These are phyloP conservation scores for Bombylius major DNA, from an alignment of 2,888 invertebrate species.

Conservation along the genomic window DNA sequence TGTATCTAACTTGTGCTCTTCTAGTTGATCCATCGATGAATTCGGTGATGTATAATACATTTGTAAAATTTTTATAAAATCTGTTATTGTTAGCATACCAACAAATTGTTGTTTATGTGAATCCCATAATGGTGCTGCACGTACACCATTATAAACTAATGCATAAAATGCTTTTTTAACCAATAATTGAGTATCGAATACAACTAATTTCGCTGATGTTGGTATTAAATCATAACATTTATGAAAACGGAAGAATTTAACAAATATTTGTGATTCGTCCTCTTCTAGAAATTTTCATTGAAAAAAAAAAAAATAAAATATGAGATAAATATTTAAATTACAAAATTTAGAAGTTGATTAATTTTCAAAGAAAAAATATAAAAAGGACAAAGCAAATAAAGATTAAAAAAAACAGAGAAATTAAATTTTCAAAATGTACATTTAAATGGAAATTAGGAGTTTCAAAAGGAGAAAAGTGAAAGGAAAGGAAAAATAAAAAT, in stretches of 20 bases:
- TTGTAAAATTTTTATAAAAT: conserved; percentile 96
- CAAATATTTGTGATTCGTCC: conserved; percentile 94
- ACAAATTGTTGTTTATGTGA: conserved; percentile 82
- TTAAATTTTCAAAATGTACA: too few species aligned
- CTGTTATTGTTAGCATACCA: conserved; percentile 98
- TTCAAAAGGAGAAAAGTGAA: too few species aligned
- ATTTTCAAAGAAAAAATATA: neutral
- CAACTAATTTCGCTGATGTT: conserved; percentile 96
- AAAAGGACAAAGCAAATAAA: neutral
- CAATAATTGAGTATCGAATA: conserved; percentile 95
- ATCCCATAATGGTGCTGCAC: conserved; percentile 98
- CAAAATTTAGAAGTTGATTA: too few species aligned
- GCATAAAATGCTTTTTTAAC: conserved; percentile 99
- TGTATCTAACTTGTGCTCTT: conserved; percentile 91
- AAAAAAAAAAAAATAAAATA: conserved; percentile 33
- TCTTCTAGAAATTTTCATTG: conserved; percentile 52
- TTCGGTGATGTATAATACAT: conserved; percentile 93
- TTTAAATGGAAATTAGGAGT: too few species aligned
- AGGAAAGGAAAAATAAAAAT: too few species aligned
- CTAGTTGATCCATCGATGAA: conserved; percentile 89
- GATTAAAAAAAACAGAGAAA: too few species aligned
- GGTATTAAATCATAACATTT: conserved; percentile 99
- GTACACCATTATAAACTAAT: conserved; percentile 94
- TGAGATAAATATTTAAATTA: neutral
- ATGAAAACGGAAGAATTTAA: conserved; percentile 99